These are phyloP conservation scores for Alca torda DNA, from an alignment of 2,797 vertebrate genomes.

Conservation along the genomic window DNA sequence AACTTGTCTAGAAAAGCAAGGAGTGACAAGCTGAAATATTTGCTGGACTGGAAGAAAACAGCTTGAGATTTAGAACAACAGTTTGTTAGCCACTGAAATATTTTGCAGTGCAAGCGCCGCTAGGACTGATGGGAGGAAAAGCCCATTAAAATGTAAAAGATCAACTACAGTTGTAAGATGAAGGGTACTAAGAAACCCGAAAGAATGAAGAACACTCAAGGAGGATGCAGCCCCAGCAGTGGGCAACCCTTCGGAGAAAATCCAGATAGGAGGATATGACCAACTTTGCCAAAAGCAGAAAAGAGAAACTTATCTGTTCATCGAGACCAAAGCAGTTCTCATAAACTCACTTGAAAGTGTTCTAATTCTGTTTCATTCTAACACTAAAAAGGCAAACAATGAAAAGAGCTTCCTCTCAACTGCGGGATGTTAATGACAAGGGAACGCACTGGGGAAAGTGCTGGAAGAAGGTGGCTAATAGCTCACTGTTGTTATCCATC, in stretches of 20 bases:
- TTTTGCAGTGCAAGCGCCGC: background rate
- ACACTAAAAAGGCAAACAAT: background rate
- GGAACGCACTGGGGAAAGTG: background rate
- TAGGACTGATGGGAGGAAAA: background rate
- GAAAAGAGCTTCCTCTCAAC: background rate
- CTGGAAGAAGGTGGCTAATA: conserved; percentile 25
- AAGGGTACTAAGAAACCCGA: background rate
- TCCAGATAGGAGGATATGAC: background rate
- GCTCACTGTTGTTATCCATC: conserved; percentile 4
- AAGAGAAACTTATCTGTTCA: background rate
- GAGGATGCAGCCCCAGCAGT: background rate
- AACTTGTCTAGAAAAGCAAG: background rate
- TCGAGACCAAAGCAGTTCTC: background rate
- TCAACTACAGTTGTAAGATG: background rate
- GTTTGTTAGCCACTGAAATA: background rate
- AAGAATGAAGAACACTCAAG: background rate
- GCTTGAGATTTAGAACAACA: background rate
- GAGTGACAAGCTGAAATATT: background rate
- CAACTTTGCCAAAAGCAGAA: background rate
- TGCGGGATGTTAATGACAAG: background rate
- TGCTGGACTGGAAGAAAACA: background rate
- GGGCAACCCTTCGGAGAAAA: background rate
- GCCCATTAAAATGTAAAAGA: background rate
- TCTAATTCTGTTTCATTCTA: background rate
- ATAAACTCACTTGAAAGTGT: background rate